Percentiles rank a stretch among this genome's conserved stretches.
Evolutionary conservation across 2,888 invertebrate species (phyloP).

Genomic region (Atrina japonica): DNA sequence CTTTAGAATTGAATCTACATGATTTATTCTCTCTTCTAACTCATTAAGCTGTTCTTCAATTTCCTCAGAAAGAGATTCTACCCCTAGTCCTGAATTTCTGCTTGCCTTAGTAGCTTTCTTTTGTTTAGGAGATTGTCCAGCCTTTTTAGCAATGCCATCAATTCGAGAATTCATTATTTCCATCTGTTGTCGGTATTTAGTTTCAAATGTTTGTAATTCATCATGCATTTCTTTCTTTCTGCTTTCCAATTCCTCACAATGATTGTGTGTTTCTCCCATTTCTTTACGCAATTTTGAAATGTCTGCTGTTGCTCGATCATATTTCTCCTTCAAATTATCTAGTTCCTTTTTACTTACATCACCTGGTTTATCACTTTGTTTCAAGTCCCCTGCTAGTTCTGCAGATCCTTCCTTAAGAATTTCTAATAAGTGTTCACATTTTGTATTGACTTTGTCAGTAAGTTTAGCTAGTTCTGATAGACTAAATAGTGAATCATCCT

Average conservation of each 20-base stretch:
- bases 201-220: constrained; percentile 84
- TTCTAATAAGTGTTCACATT: constrained; percentile 65
- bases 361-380: background rate
- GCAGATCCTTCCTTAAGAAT: constrained; percentile 61
- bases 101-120: constrained; percentile 14
- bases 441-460: constrained; percentile 63
- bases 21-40: constrained; percentile 64
- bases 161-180: constrained; percentile 91
- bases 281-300: constrained; percentile 65
- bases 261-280: constrained; percentile 56
- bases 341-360: constrained; percentile 30
- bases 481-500: constrained; percentile 50
- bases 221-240: constrained; percentile 68
- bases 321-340: constrained; percentile 62
- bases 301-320: constrained; percentile 62
- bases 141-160: constrained; percentile 90
- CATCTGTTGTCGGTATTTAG: constrained; percentile 85
- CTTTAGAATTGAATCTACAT: constrained; percentile 62
- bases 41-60: constrained; percentile 64
- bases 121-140: constrained; percentile 74
- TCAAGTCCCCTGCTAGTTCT: constrained; percentile 16
- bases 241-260: constrained; percentile 57
- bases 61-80: constrained; percentile 49
- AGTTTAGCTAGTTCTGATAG: constrained; percentile 58
- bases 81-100: constrained; percentile 19